Evolutionary conservation across 2,888 invertebrate genomes (phyloP).

Genomic region (Leptura quadrifasciata): DNA sequence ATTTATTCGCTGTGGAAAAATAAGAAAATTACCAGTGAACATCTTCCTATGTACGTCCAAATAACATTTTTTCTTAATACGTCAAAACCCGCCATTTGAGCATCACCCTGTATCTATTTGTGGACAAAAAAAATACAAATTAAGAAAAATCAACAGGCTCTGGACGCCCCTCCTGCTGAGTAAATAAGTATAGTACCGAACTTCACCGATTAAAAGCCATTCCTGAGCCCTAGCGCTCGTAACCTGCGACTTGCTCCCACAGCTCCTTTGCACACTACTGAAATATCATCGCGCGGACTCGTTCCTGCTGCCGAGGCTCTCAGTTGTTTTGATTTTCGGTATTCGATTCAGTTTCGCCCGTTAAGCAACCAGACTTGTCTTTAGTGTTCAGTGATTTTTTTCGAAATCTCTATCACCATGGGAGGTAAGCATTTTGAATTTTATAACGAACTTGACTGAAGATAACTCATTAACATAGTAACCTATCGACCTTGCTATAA

Average conservation of each 20-base stretch:
- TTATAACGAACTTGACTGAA: constrained; percentile 15
- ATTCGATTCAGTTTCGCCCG: constrained; percentile 40
- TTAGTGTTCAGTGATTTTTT: constrained; percentile 45
- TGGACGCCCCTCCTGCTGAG: constrained; percentile 35
- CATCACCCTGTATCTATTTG: too few species aligned
- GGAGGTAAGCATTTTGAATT: constrained; percentile 54
- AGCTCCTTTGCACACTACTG: constrained; percentile 35
- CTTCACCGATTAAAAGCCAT: constrained; percentile 29
- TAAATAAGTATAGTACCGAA: constrained; percentile 26
- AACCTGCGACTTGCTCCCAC: constrained; percentile 12
- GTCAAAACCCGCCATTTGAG: too few species aligned
- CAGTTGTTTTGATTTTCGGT: constrained; percentile 52
- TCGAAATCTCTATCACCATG: constrained; percentile 48
- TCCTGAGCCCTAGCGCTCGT: constrained; percentile 21
- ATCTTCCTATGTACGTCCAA: too few species aligned
- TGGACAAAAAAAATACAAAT: too few species aligned
- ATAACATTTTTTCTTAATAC: too few species aligned
- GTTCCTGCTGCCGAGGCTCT: constrained; percentile 45
- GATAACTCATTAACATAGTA: constrained; percentile 27
- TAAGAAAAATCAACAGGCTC: constrained; percentile 8
- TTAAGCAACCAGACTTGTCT: constrained; percentile 39
- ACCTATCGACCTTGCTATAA: constrained; percentile 46
- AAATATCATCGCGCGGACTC: constrained; percentile 50
- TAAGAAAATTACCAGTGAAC: too few species aligned
- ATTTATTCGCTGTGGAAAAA: too few species aligned